Conservation (phyloP, 2,797 vertebrate genomes). For the Coracias cyanogaster region DNA sequence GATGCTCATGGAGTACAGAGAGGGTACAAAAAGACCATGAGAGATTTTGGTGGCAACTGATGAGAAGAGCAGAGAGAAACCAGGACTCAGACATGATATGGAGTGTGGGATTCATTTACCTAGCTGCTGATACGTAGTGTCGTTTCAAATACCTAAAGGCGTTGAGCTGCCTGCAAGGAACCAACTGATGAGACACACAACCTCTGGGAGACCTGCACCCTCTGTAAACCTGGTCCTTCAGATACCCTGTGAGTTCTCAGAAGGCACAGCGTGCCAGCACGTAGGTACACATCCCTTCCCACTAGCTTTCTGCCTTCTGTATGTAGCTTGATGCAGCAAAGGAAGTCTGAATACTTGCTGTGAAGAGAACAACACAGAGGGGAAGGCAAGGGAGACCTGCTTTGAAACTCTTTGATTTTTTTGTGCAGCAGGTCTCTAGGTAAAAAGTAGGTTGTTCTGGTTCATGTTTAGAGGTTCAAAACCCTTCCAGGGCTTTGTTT, state of each 20-base stretch:
- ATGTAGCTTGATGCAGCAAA: background rate
- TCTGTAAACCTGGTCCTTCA: background rate
- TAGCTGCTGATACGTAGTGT: accelerated
- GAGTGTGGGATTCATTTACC: background rate
- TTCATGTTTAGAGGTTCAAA: background rate
- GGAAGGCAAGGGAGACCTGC: background rate
- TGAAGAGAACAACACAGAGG: background rate
- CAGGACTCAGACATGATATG: background rate
- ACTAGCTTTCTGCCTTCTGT: background rate
- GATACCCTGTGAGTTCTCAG: background rate
- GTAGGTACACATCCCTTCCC: accelerated
- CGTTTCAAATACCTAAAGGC: background rate
- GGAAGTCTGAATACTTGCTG: accelerated
- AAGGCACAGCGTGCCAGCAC: background rate
- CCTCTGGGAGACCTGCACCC: background rate
- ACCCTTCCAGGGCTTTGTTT: background rate
- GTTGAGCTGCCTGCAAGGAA: background rate
- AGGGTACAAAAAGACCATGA: background rate
- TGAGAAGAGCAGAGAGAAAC: background rate
- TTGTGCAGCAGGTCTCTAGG: background rate
- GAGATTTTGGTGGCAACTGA: background rate
- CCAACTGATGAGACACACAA: background rate
- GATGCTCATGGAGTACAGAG: background rate
- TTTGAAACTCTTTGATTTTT: background rate
- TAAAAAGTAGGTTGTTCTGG: background rate